Conservation (phyloP, 1,140 invertebrate genomes). For the Calycopis cecrops region DNA sequence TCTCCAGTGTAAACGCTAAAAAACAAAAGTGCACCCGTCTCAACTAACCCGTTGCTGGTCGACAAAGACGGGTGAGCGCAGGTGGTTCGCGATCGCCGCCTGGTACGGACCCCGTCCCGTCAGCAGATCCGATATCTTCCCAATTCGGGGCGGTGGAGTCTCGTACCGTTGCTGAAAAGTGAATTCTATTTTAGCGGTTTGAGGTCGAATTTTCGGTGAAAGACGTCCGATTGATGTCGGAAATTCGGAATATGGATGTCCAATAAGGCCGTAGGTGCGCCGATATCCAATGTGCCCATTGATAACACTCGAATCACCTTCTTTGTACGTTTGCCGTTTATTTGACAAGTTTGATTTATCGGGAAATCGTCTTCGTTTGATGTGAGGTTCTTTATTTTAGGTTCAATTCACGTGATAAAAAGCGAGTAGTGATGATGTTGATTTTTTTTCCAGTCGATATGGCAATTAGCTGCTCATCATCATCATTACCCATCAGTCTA, state of each 20-base stretch:
- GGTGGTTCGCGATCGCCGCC: conserved; percentile 48
- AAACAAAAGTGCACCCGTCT: not conserved
- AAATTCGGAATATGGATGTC: not conserved
- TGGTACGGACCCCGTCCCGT: conserved; percentile 48
- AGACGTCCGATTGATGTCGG: not conserved
- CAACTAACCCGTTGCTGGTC: conserved; percentile 50
- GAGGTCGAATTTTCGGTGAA: not conserved
- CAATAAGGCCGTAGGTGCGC: not conserved
- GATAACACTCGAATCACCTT: not conserved
- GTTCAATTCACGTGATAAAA: too few species aligned
- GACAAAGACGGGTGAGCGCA: conserved; percentile 48
- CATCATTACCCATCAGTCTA: too few species aligned
- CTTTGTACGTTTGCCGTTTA: not conserved
- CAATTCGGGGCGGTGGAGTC: conserved; percentile 36
- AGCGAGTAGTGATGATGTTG: too few species aligned
- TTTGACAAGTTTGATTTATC: not conserved
- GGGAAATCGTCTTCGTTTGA: too few species aligned
- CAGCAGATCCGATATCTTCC: conserved; percentile 56
- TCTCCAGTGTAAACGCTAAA: not conserved
- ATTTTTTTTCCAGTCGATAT: too few species aligned
- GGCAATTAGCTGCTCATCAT: too few species aligned
- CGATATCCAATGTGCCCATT: not conserved
- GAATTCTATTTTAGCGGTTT: not conserved
- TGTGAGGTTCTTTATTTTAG: too few species aligned
- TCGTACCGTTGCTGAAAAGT: conserved; percentile 47